A percentile compares a stretch with the other conserved stretches of the same genome.
These are phyloP conservation scores for Rotaria macrura DNA, from an alignment of 2,888 invertebrate species.

Conservation along the genomic window DNA sequence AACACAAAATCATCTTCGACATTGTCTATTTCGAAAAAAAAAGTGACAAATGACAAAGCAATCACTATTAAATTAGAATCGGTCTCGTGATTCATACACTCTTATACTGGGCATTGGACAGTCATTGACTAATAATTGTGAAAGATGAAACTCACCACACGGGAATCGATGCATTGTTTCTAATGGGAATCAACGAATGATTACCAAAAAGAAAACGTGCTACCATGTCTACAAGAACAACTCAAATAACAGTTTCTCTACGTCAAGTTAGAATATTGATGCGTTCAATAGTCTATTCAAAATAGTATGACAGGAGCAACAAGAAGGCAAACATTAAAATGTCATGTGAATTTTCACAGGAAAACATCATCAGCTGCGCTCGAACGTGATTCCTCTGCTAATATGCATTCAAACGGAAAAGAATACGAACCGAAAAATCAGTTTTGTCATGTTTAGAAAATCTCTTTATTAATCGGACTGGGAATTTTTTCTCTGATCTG, in stretches of 20 bases:
- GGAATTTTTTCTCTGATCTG: background rate
- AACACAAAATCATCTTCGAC: background rate
- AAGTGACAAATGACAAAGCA: background rate
- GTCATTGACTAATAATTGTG: background rate
- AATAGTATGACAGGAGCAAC: background rate
- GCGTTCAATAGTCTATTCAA: background rate
- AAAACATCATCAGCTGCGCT: background rate
- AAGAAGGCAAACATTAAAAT: background rate
- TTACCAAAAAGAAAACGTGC: background rate
- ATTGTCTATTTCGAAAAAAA: background rate
- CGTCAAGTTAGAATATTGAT: background rate
- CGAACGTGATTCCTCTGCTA: background rate
- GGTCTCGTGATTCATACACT: background rate
- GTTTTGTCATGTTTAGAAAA: background rate
- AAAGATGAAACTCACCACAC: background rate
- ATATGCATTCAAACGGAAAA: background rate
- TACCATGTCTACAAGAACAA: background rate
- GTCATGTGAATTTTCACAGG: slow-evolving; percentile 1
- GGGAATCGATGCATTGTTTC: background rate
- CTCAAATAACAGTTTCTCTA: background rate
- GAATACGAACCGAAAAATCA: background rate
- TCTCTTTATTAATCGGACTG: background rate
- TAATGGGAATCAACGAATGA: background rate
- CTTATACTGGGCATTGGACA: background rate
- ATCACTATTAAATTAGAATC: slow-evolving; percentile 4